These are phyloP conservation scores for Rhinatrema bivittatum DNA, from an alignment of 2,797 vertebrate species.

Conservation along the genomic window DNA sequence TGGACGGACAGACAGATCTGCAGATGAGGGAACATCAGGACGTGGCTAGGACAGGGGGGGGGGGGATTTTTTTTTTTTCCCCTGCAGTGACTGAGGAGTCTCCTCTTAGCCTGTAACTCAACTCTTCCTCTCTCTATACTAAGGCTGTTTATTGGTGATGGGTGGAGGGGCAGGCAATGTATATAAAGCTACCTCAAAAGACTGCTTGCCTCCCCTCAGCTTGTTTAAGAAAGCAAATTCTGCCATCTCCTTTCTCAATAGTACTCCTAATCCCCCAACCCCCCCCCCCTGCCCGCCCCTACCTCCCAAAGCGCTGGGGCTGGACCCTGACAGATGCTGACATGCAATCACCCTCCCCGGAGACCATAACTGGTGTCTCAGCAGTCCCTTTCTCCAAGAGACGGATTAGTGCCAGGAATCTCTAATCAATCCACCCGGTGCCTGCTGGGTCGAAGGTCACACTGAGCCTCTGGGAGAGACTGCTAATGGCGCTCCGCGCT, in stretches of 20 bases:
- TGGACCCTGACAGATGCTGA: conserved; percentile 50
- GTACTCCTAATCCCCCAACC: conserved; percentile 27
- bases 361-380: conserved; percentile 38
- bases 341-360: conserved; percentile 39
- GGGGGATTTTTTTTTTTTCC: not conserved
- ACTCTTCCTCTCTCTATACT: no score
- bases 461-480: conserved; percentile 40
- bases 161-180: no score
- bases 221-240: conserved; percentile 33
- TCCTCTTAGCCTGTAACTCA: no score
- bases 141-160: no score
- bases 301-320: not conserved
- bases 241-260: conserved; percentile 20
- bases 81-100: no score
- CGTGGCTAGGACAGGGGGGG: no score
- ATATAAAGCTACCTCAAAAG: conserved; percentile 17
- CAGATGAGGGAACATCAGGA: conserved; percentile 10
- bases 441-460: conserved; percentile 44
- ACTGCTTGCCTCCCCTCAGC: conserved; percentile 19
- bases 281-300: not conserved
- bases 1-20: no score
- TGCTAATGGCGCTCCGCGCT: conserved; percentile 58
- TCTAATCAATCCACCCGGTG: conserved; percentile 53
- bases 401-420: conserved; percentile 60
- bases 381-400: conserved; percentile 32